Base-by-base conservation (phyloP, 2,797 vertebrate genomes). In the Emydoidea blandingii region DNA sequence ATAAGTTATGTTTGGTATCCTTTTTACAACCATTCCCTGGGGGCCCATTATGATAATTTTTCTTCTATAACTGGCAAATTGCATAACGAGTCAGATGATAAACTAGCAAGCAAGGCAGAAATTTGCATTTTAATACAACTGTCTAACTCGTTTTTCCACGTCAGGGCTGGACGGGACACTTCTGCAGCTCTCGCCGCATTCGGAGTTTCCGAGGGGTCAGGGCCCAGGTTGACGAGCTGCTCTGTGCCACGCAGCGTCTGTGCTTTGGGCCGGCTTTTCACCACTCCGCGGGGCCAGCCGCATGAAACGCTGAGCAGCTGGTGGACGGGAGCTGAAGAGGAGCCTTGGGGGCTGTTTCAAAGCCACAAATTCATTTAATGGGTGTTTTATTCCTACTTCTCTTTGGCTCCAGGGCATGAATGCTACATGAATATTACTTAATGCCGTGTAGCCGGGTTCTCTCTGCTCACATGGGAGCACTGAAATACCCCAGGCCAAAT, bases 91-190 rank as follows among this genome's bases (percentile, higher is more conserved):
- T 97, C 86, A 81, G 98, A 98, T 98, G 98, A 99, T 98, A 98
- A 99, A 99, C 98, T 98, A 98, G 99, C 98, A 98, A 99, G 98
- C 97, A 96, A 93, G 98, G 98, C 98, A 98, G 98, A 98, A 99
- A 99, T 99, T 99, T 98, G 99, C 99, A 99, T 98, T 99, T 99
- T 99, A 99, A 99, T 99, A 98, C 98, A 98, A 98, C 97, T 98
- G 98, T 98, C 98, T 97, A 97, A 98, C 98, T 98, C 98, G 96
- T 94, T 98, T 98, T 98, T 97, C 96, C 97, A 95, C 92, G 87
- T 97, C 91, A 10, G 1, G 27, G 89, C 97, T 41, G 96, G 97
- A 97, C 92, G 54, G 96, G 94, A 80, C 92, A 83, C 81, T 85
- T 56, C 88, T 54, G 88, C 88, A 59, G 1, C 5, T 79, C 7